These are phyloP conservation scores for Uropsilus gracilis DNA, from an alignment of 2,113 vertebrate genomes.

Conservation along the genomic window DNA sequence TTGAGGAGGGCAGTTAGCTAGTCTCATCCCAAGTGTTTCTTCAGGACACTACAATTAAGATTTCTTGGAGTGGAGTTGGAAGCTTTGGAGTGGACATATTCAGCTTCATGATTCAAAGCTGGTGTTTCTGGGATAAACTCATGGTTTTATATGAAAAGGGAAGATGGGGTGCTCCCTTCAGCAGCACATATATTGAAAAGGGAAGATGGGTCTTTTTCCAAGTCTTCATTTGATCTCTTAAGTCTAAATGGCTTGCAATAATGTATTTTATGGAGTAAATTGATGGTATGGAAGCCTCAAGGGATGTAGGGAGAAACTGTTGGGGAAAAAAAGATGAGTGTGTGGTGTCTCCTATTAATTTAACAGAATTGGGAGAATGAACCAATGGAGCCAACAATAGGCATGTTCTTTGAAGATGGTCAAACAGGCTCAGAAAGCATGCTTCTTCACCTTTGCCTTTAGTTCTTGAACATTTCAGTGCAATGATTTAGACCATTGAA, in stretches of 20 bases:
- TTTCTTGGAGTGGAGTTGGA: slow-evolving; percentile 31
- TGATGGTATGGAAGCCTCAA: slow-evolving; percentile 40
- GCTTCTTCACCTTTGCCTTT: slow-evolving; percentile 68
- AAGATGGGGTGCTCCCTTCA: too few species aligned
- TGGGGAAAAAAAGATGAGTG: slow-evolving; percentile 8
- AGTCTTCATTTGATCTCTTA: slow-evolving; percentile 44
- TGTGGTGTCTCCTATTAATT: background rate
- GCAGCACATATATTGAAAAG: too few species aligned
- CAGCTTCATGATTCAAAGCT: background rate
- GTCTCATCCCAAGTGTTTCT: background rate
- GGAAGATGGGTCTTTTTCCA: background rate
- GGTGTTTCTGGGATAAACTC: background rate
- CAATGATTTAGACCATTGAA: slow-evolving; percentile 59
- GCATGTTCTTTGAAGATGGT: slow-evolving; percentile 35
- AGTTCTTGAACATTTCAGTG: slow-evolving; percentile 53
- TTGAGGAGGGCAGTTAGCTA: background rate
- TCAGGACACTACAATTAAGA: background rate
- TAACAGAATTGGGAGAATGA: slow-evolving; percentile 53
- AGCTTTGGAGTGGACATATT: background rate
- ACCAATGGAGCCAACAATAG: slow-evolving; percentile 28
- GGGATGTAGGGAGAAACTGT: background rate
- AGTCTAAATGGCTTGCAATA: background rate
- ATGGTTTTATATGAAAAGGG: slow-evolving; percentile 6
- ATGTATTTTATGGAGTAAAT: slow-evolving; percentile 57
- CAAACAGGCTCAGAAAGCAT: slow-evolving; percentile 55